Percentiles rank a stretch among this genome's conserved stretches.
Evolutionary conservation across 2,888 invertebrate genomes (phyloP).

Genomic region (Anthrax anthrax): DNA sequence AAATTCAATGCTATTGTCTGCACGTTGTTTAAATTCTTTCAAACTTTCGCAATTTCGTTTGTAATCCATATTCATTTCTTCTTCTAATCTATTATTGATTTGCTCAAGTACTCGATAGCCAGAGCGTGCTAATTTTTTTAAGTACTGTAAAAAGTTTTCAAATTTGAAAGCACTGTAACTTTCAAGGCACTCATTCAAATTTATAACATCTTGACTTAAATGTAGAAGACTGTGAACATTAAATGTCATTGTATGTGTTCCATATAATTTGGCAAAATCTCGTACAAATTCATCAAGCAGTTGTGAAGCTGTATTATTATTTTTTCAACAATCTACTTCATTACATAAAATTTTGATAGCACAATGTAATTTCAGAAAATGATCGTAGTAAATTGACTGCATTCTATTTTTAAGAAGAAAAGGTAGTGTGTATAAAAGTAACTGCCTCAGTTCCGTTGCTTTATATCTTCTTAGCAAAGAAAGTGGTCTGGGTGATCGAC

Average conservation of each 20-base stretch:
- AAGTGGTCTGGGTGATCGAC: too few species aligned
- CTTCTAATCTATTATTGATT: too few species aligned
- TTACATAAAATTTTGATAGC: neutral
- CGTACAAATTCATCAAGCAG: neutral
- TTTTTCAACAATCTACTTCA: neutral
- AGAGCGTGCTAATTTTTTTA: neutral
- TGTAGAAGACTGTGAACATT: neutral
- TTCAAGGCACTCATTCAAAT: neutral
- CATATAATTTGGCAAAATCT: neutral
- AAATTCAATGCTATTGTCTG: too few species aligned
- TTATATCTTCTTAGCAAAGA: too few species aligned
- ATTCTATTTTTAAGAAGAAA: neutral
- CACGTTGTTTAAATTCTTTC: too few species aligned
- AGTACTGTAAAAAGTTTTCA: neutral
- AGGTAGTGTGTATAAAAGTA: neutral
- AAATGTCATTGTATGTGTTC: neutral
- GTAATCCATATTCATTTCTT: too few species aligned
- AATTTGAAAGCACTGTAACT: neutral
- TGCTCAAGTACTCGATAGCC: neutral
- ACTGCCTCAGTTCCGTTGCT: neutral
- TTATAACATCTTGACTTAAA: neutral
- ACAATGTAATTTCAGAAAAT: conserved; percentile 1
- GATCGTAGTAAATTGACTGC: neutral
- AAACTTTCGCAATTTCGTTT: too few species aligned
- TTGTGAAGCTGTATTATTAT: neutral